Percentiles rank a stretch among this genome's conserved stretches.
These are phyloP conservation scores for Sarcophaga carnaria DNA, from an alignment of 2,888 invertebrate species.

Conservation along the genomic window DNA sequence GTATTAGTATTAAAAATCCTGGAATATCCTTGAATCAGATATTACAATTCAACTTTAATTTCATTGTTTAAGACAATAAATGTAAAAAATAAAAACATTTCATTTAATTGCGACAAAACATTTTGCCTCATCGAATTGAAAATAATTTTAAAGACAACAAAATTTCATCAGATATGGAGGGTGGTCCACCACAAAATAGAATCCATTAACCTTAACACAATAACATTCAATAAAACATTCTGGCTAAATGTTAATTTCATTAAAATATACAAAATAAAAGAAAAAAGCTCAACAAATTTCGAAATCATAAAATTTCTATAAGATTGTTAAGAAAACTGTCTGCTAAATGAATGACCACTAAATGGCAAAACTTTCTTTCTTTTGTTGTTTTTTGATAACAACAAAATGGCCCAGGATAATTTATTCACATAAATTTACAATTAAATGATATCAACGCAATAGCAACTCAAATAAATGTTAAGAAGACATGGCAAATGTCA, in stretches of 20 bases:
- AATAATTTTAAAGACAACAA: too few relatives aligned
- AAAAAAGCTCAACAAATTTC: not conserved
- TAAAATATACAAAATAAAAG: not conserved
- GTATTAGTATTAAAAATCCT: too few relatives aligned
- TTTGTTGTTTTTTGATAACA: constrained; percentile 4
- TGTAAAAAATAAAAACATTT: too few relatives aligned
- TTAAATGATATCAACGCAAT: not conserved
- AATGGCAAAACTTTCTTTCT: not conserved
- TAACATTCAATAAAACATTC: not conserved
- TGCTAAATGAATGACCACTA: not conserved
- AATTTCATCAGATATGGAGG: too few relatives aligned
- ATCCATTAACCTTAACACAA: too few relatives aligned
- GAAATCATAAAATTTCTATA: not conserved
- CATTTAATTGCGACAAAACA: too few relatives aligned
- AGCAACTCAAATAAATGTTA: constrained; percentile 12
- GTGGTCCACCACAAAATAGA: not conserved
- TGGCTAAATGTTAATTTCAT: constrained; percentile 1
- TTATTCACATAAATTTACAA: constrained; percentile 33
- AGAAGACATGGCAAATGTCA: not conserved
- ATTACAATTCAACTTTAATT: too few relatives aligned
- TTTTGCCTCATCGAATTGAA: too few relatives aligned
- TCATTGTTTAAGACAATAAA: too few relatives aligned
- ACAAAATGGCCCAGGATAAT: not conserved
- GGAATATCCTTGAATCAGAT: too few relatives aligned
- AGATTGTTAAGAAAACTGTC: constrained; percentile 1